Evolutionary conservation across 2,888 invertebrate species (phyloP), one percentile per base, ranked within the genome.

Genomic region (Agrochola circellaris): DNA sequence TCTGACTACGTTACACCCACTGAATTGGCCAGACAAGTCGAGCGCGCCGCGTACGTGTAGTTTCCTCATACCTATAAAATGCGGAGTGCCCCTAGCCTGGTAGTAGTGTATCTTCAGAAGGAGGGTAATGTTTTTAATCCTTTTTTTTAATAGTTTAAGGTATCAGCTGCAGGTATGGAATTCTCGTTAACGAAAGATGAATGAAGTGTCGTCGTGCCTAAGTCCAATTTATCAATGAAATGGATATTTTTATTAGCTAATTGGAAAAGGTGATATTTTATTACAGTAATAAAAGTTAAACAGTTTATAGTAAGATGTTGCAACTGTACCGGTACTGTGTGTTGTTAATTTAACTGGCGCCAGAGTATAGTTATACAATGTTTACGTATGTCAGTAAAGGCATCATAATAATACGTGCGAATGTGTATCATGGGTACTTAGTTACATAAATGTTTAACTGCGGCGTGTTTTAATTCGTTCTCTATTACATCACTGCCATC

Each of bases 361-460:
- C 54, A 54, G n/a, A 34, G 48, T 11, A 68, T 26, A 15, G 56
- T 67, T 68, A 79, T 20, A 51, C 26, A 68, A 60, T 51, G 8
- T 54, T 81, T 66, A 81, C 73, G 60, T 70, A 62, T 73, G 69
- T 38, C 61, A 51, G 38, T 34, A 48, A 68, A 79, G 54, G 48
- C 73, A 70, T 68, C 68, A 81, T 48, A 74, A 81, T 70, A 82
- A 64, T 77, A 85, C 83, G 85, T 83, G 85, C 64, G 13, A 61
- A 71, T 73, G 65, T 68, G 26, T 61, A 73, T 62, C 42, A 85
- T 74, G 54, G 73, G 51, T 75, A 66, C 56, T 78, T 83, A 61
- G 45, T 71, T 66, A 56, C 79, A 75, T 83, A 76, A 81, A 83
- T 60, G 66, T 58, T 48, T 17, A 48, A 66, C 72, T 51, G 66